Conservation (phyloP, 1,140 invertebrate species). For the Pseudomyrmex cubaensis region DNA sequence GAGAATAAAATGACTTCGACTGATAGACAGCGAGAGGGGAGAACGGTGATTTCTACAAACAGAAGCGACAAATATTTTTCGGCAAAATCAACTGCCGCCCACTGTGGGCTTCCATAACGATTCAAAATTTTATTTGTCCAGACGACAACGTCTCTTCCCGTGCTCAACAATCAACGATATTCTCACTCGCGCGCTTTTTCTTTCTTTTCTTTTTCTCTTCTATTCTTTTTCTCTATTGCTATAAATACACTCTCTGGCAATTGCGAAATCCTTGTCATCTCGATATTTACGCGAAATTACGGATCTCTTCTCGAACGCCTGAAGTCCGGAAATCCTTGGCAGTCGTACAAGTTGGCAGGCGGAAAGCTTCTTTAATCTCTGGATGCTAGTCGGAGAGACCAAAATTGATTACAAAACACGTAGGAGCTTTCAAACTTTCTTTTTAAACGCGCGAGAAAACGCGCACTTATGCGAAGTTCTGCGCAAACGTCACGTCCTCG, state of each 20-base stretch:
- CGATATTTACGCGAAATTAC: slow-evolving; percentile 47
- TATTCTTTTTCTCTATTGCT: neutral
- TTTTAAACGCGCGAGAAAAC: slow-evolving; percentile 1
- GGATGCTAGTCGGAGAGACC: neutral
- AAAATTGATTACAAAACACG: slow-evolving; percentile 45
- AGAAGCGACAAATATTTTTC: slow-evolving; percentile 44
- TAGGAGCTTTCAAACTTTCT: slow-evolving; percentile 22
- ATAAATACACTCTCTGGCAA: slow-evolving; percentile 1
- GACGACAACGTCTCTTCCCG: neutral
- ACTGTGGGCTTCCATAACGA: neutral
- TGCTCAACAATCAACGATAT: slow-evolving; percentile 6
- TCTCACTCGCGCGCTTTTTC: neutral
- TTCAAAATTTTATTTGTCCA: slow-evolving; percentile 38
- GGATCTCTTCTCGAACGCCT: slow-evolving; percentile 2
- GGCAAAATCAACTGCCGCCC: slow-evolving; percentile 18
- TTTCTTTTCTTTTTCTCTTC: neutral
- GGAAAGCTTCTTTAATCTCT: slow-evolving; percentile 50
- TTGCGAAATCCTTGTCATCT: slow-evolving; percentile 37
- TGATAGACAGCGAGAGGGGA: slow-evolving; percentile 9
- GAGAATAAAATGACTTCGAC: slow-evolving; percentile 27
- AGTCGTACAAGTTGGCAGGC: slow-evolving; percentile 51
- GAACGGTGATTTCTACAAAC: slow-evolving; percentile 43
- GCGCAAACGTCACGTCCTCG: slow-evolving; percentile 1
- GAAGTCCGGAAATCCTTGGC: slow-evolving; percentile 43
- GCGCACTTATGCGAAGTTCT: neutral